Base-by-base conservation (phyloP, 2,888 invertebrate genomes). In the Cheilosia vulpina region DNA sequence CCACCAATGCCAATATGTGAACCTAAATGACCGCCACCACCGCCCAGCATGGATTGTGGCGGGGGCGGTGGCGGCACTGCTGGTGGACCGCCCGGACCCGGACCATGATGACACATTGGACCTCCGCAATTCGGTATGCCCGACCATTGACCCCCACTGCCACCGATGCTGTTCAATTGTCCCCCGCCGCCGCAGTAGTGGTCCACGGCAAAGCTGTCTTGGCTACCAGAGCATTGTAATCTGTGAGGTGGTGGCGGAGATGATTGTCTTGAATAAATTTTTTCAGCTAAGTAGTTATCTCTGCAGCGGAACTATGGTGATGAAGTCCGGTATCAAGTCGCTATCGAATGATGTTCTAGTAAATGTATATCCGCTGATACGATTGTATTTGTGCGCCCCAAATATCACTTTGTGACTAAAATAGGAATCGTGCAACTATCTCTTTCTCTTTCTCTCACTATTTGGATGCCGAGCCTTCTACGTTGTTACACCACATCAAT, bases 211-310 rank as follows among this genome's bases (percentile, higher is more conserved):
- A 92, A 92, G 91, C 92, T 92, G 89, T 92, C 92, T 91, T 92
- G 92, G 92, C 92, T 92, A 92, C 92, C 92, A 92, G 92, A 92
- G 90, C 92, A 92, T 92, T 92, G 92, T 89, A 92, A 89, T 89
- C 92, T 91, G 90, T 91, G 92, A 90, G 91, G 91, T 91, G 92
- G 92, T 90, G 92, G 92, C 90, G 92, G 91, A 89, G 92, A 92
- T 89, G 92, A 90, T 90, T 92, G 92, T 89, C 92, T 90, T 89
- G 92, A 92, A 88, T 92, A 92, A 92, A 92, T 92, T 89, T 92
- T 79, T 81, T 81, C 60, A 77, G 66, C 71, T 92, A 89, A 89
- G 87, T 88, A 89, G 87, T 89, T 88, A 85, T 82, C 82, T 84
- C 77, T 73, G 60, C 81, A 76, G 65, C 55, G 66, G 81, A 81